Base-by-base conservation (phyloP, 2,113 vertebrate genomes). In the Siniperca knerii region DNA sequence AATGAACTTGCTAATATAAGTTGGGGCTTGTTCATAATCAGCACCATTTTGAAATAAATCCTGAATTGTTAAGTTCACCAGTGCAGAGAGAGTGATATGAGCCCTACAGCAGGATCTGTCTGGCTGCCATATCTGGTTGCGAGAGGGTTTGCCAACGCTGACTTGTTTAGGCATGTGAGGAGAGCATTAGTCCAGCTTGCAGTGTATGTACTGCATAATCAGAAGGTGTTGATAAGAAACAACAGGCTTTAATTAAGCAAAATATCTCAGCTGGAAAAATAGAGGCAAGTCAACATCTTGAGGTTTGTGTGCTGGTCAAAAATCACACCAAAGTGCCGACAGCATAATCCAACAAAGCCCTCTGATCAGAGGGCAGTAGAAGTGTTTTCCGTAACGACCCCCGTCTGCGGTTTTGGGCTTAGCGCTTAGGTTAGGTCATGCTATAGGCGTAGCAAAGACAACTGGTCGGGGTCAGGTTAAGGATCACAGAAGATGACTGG, bases 131-230 rank as follows among this genome's bases (percentile, higher is more conserved):
- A 15, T 60, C 20, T 35, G 33, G 60, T 12, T 40, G 3, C 40
- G 48, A 16, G 6, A 70, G 10, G 25, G 2, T 54, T 64, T 58
- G 7, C 73, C 42, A 37, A 18, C 0, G 1, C 4, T 42, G 18
- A 65, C 75, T 25, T 86, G 90, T 87, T 70, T 13, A 67, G 79
- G 40, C 87, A 57, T 77, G 88, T 67, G 11, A 46, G 1, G 0
- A 11, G 35, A 74, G 42, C 68, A 48, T 79, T 37, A 68, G 6
- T 23, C 16, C 25, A 42, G 35, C 16, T 35, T 50, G 15, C 7
- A 4, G 9, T 52, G 25, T 35, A 29, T 33, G 13, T 44, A 0
- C 10, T 20, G 58, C 2, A 8, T 13, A 3, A 78, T 48, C 57
- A 74, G 10, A 66, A 13, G 21, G 72, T 52, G 58, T 75, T 42